Percentiles rank a stretch among this genome's conserved stretches.
Evolutionary conservation across 2,797 vertebrate genomes (phyloP).

Genomic region (Salmo trutta): DNA sequence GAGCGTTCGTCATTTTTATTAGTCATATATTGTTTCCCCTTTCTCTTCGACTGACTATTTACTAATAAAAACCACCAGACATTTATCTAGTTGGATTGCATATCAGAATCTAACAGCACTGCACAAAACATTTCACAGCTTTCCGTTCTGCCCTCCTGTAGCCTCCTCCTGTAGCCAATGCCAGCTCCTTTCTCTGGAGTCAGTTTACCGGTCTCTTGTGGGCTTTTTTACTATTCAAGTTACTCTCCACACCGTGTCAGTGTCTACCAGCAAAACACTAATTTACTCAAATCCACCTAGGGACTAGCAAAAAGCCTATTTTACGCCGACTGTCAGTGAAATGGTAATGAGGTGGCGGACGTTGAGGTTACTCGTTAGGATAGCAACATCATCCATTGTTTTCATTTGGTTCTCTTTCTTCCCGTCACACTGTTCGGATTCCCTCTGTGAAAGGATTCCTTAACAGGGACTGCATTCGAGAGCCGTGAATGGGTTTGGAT

Average conservation of each 20-base stretch:
- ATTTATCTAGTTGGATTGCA: not conserved
- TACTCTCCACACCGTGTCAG: conserved; percentile 23
- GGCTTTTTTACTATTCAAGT: not conserved
- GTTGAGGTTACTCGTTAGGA: not conserved
- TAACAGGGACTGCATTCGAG: conserved; percentile 19
- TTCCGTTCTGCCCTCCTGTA: too few relatives aligned
- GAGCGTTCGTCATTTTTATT: not conserved
- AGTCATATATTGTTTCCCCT: not conserved
- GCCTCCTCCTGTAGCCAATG: too few relatives aligned
- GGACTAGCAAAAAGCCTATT: not conserved
- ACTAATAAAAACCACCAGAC: not conserved
- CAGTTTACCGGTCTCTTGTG: not conserved
- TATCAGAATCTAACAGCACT: too few relatives aligned
- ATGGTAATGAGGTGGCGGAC: not conserved
- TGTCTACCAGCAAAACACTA: conserved; percentile 12
- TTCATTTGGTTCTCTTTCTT: not conserved
- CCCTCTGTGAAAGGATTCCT: not conserved
- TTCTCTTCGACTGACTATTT: not conserved
- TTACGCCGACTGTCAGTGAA: not conserved
- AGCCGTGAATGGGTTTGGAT: conserved; percentile 9
- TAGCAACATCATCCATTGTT: not conserved
- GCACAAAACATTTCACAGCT: too few relatives aligned
- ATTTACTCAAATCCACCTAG: conserved; percentile 1
- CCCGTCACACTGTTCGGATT: not conserved
- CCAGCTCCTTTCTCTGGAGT: too few relatives aligned